A percentile compares a stretch with the other conserved stretches of the same genome.
Evolutionary conservation across 2,113 vertebrate species (phyloP).

Genomic region (Oryctolagus cuniculus): DNA sequence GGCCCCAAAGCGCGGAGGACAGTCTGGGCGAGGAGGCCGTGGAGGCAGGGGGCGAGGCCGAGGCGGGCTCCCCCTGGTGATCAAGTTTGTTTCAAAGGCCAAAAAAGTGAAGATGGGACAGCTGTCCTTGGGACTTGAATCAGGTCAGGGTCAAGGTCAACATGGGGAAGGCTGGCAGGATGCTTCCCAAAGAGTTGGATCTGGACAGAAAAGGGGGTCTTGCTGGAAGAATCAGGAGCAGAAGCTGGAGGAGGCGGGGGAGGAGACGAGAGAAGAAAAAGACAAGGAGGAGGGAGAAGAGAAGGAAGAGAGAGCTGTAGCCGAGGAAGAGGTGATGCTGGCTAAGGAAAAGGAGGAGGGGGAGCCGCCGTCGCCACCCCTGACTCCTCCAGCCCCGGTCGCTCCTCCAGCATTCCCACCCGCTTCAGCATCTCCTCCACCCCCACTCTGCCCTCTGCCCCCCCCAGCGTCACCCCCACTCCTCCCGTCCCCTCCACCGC

Average conservation of each 20-base stretch:
- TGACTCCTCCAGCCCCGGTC: constrained; percentile 63
- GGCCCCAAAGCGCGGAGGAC: constrained; percentile 80
- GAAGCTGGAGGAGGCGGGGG: constrained; percentile 69
- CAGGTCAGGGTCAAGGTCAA: constrained; percentile 89
- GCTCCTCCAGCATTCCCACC: constrained; percentile 25
- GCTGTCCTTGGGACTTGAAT: constrained; percentile 89
- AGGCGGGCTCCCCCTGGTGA: constrained; percentile 89
- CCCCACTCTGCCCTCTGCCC: constrained; percentile 59
- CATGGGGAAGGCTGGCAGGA: constrained; percentile 75
- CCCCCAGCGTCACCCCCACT: constrained; percentile 57
- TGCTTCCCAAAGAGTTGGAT: constrained; percentile 67
- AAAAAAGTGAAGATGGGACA: constrained; percentile 89
- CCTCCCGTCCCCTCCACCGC: constrained; percentile 76
- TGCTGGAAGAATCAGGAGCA: constrained; percentile 72
- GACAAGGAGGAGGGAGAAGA: constrained; percentile 33
- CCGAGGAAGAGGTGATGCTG: constrained; percentile 49
- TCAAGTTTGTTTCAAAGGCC: constrained; percentile 90
- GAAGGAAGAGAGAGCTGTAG: constrained; percentile 67
- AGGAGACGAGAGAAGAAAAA: constrained; percentile 80
- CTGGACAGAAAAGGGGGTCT: constrained; percentile 66
- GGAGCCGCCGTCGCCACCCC: constrained; percentile 56
- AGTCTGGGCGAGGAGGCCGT: constrained; percentile 77
- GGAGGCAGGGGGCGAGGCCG: constrained; percentile 76
- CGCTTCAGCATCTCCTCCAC: constrained; percentile 51
- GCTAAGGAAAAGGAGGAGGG: constrained; percentile 70